These are phyloP conservation scores for Cryptocephalus primarius DNA, from an alignment of 2,888 invertebrate species.

Conservation along the genomic window DNA sequence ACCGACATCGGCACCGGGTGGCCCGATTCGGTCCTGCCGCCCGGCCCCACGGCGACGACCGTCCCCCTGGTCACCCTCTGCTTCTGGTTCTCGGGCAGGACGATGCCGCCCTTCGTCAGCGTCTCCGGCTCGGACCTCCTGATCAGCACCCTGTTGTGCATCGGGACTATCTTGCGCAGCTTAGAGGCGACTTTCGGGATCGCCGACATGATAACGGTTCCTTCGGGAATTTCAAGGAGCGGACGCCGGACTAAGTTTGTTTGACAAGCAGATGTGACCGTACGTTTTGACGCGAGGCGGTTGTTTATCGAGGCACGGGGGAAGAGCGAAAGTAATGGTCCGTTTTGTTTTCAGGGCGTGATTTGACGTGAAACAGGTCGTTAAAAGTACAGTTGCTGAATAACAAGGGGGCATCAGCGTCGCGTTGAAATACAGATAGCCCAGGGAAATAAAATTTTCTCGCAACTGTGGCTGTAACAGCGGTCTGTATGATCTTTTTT, in stretches of 20 bases:
- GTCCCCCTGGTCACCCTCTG: constrained; percentile 16
- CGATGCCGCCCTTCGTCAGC: constrained; percentile 23
- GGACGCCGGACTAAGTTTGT: too few species aligned
- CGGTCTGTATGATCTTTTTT: too few species aligned
- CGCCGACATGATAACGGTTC: not conserved
- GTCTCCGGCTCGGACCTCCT: constrained; percentile 17
- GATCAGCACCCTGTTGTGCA: constrained; percentile 23
- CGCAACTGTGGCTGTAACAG: too few species aligned
- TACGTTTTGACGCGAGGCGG: too few species aligned
- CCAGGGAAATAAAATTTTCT: too few species aligned
- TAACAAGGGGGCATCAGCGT: too few species aligned
- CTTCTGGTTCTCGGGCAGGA: constrained; percentile 20
- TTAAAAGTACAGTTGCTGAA: too few species aligned
- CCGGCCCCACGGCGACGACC: constrained; percentile 26
- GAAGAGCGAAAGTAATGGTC: not conserved
- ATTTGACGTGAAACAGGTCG: too few species aligned
- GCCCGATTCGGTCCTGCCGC: constrained; percentile 49
- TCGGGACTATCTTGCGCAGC: constrained; percentile 18
- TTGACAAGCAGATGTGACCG: too few species aligned
- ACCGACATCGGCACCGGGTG: constrained; percentile 64
- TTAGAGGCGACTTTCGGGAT: constrained; percentile 9
- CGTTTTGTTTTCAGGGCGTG: not conserved
- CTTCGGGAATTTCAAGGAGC: too few species aligned
- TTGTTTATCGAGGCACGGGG: too few species aligned
- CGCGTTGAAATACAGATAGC: too few species aligned